Conservation (phyloP, 2,113 vertebrate species). For the Glaucidium brasilianum region DNA sequence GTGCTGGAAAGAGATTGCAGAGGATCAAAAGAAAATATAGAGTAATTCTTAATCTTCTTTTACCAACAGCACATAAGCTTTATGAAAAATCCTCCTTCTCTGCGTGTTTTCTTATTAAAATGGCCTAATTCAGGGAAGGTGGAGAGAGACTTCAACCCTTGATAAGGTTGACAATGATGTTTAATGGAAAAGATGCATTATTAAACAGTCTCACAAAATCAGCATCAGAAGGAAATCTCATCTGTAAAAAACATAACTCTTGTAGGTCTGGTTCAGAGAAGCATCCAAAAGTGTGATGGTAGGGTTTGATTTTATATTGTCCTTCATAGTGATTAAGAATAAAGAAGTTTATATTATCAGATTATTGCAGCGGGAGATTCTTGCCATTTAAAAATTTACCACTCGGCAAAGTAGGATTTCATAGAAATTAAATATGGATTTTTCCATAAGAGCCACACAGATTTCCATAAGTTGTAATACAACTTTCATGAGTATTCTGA, state of each 20-base stretch:
- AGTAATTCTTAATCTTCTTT: slow-evolving; percentile 8
- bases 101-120: not conserved
- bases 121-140: not conserved
- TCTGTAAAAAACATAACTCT: not conserved
- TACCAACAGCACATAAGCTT: not conserved
- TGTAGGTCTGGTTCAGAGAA: not conserved
- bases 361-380: not conserved
- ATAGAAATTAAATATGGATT: not conserved
- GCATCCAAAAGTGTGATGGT: not conserved
- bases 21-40: not conserved
- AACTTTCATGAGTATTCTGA: not conserved
- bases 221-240: not conserved
- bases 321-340: not conserved
- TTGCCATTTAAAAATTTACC: not conserved
- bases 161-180: not conserved
- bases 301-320: not conserved
- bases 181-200: not conserved
- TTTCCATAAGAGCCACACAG: not conserved
- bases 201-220: not conserved
- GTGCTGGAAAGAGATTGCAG: not conserved
- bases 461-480: not conserved
- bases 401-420: not conserved
- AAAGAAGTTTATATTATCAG: not conserved
- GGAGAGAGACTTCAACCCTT: not conserved
- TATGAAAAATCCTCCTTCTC: not conserved